Conservation (phyloP, 1,140 invertebrate species). For the Tetragonula clypearis region DNA sequence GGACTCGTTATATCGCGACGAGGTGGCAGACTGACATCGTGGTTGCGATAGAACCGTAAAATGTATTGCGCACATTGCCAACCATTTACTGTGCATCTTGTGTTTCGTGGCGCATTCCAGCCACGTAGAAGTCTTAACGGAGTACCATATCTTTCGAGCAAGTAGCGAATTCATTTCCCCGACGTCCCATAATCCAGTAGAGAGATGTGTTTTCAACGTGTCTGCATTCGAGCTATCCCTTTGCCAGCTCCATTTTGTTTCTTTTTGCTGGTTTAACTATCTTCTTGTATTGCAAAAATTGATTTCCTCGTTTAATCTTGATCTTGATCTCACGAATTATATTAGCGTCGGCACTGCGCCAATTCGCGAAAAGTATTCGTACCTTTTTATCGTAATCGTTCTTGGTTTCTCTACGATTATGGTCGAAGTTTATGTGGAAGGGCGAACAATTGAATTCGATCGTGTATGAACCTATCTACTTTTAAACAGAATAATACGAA, state of each 20-base stretch:
- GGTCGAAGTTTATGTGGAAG: no score
- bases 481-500: background rate
- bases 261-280: background rate
- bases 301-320: background rate
- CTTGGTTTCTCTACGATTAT: background rate
- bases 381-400: background rate
- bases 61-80: background rate
- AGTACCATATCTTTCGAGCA: background rate
- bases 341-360: no score
- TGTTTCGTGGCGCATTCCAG: constrained; percentile 28
- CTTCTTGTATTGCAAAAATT: background rate
- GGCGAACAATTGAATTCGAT: background rate
- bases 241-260: background rate
- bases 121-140: constrained; percentile 48
- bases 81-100: constrained; percentile 29
- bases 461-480: background rate
- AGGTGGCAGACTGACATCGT: background rate
- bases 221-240: background rate
- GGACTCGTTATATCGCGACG: constrained; percentile 26
- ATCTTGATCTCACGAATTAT: background rate
- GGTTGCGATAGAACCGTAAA: constrained; percentile 19
- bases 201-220: constrained; percentile 2
- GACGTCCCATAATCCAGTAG: constrained; percentile 9
- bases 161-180: constrained; percentile 47
- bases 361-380: background rate